These are phyloP conservation scores for Osmoderma eremita DNA, from an alignment of 2,888 invertebrate species.

Conservation along the genomic window DNA sequence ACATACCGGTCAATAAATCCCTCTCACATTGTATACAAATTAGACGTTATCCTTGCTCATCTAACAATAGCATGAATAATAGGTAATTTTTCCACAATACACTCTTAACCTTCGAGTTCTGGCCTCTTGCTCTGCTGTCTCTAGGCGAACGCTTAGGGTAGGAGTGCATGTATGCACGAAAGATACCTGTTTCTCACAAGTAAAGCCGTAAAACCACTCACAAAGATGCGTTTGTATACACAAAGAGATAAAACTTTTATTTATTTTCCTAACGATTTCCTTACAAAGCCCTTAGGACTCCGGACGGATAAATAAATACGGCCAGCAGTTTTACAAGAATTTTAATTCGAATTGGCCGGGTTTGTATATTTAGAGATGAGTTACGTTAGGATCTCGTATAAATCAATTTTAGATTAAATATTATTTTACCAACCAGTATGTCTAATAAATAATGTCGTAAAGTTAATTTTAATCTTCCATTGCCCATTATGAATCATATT, in stretches of 20 bases:
- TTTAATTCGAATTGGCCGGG: slow-evolving; percentile 8
- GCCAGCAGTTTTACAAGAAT: background rate
- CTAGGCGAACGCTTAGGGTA: slow-evolving; percentile 3
- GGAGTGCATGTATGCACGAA: slow-evolving; percentile 1
- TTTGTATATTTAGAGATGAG: slow-evolving; percentile 23
- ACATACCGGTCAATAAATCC: slow-evolving; percentile 15
- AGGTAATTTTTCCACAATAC: slow-evolving; percentile 33
- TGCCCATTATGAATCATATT: slow-evolving; percentile 24
- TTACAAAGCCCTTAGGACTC: slow-evolving; percentile 17
- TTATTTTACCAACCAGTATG: slow-evolving; percentile 32
- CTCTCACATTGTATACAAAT: slow-evolving; percentile 26
- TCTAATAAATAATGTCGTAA: slow-evolving; percentile 29
- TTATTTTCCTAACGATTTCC: slow-evolving; percentile 34
- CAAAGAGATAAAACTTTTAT: slow-evolving; percentile 26
- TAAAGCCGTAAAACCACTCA: slow-evolving; percentile 34
- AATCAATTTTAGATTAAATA: slow-evolving; percentile 36
- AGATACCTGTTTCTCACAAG: slow-evolving; percentile 35
- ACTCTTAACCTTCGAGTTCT: slow-evolving; percentile 23
- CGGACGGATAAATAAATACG: slow-evolving; percentile 21
- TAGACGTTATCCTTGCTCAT: slow-evolving; percentile 31
- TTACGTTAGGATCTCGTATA: slow-evolving; percentile 18
- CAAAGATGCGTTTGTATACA: slow-evolving; percentile 26
- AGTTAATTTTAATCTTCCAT: slow-evolving; percentile 33
- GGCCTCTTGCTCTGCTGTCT: slow-evolving; percentile 12
- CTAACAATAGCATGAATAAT: slow-evolving; percentile 26